Evolutionary conservation across 2,113 vertebrate genomes (phyloP).

Genomic region (Caretta caretta): DNA sequence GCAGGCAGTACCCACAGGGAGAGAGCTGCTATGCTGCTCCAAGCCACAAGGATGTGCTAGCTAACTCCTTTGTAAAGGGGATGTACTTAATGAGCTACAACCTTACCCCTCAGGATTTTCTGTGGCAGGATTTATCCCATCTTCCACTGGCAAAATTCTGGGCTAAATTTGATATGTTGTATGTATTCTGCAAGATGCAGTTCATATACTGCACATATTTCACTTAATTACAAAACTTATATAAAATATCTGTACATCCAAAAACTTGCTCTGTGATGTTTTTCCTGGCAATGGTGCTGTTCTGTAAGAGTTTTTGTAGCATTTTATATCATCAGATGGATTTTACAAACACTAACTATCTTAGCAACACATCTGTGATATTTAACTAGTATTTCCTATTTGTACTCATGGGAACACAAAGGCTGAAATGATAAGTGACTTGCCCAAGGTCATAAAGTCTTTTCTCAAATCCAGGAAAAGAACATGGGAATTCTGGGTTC

Average conservation of each 20-base stretch:
- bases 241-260: background rate
- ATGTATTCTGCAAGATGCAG: background rate
- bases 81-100: background rate
- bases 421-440: background rate
- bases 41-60: background rate
- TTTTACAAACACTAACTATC: background rate
- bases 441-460: background rate
- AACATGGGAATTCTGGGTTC: background rate
- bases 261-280: background rate
- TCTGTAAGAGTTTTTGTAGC: background rate
- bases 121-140: background rate
- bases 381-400: background rate
- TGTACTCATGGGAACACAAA: fast-evolving
- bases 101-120: background rate
- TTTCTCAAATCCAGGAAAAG: background rate
- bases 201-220: background rate
- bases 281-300: background rate
- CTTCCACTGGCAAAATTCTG: background rate
- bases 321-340: background rate
- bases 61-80: background rate
- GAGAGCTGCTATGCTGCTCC: background rate
- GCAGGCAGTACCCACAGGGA: background rate
- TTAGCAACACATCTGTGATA: background rate
- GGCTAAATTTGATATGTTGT: background rate
- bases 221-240: background rate